phyloP scores from a whole-genome alignment of 1,140 invertebrate genomes.

The Drosophila serrata region DNA sequence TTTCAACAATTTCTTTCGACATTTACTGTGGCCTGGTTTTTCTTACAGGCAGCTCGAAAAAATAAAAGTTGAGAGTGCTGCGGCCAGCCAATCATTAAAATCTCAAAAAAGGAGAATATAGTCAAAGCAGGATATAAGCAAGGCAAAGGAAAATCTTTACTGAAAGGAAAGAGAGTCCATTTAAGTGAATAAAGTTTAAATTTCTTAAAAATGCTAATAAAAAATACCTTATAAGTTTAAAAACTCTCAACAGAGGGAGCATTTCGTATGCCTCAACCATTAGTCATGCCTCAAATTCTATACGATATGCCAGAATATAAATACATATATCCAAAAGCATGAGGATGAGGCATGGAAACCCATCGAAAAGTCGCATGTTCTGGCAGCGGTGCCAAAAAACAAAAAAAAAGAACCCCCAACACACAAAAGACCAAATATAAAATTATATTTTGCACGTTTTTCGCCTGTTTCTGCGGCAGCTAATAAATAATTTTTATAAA shows the following conservation, averaged over 20 bases:
- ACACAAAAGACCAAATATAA: conserved; percentile 2
- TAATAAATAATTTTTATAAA: conserved; percentile 52
- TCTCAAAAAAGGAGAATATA: conserved; percentile 8
- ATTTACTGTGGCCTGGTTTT: conserved; percentile 61
- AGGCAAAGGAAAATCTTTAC: background rate
- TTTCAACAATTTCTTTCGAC: conserved; percentile 54
- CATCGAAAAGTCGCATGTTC: conserved; percentile 49
- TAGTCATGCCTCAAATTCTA: conserved; percentile 57
- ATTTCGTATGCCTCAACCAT: conserved; percentile 42
- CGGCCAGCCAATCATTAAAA: conserved; percentile 11
- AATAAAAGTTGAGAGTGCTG: conserved; percentile 31
- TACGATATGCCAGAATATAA: conserved; percentile 16
- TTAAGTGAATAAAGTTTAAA: conserved; percentile 6
- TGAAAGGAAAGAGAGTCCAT: background rate
- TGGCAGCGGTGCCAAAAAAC: conserved; percentile 50
- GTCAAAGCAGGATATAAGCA: conserved; percentile 4
- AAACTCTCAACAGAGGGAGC: conserved; percentile 36
- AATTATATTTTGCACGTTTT: conserved; percentile 70
- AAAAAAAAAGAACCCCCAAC: background rate
- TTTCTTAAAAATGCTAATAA: background rate
- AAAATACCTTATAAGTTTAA: conserved; percentile 10
- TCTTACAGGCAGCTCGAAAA: conserved; percentile 13
- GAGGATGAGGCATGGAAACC: conserved; percentile 47
- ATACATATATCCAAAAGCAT: conserved; percentile 20
- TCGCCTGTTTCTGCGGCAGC: conserved; percentile 21